Percentiles rank a stretch among this genome's conserved stretches.
These are phyloP conservation scores for Pontoporia blainvillei DNA, from an alignment of 2,113 vertebrate species.

Conservation along the genomic window DNA sequence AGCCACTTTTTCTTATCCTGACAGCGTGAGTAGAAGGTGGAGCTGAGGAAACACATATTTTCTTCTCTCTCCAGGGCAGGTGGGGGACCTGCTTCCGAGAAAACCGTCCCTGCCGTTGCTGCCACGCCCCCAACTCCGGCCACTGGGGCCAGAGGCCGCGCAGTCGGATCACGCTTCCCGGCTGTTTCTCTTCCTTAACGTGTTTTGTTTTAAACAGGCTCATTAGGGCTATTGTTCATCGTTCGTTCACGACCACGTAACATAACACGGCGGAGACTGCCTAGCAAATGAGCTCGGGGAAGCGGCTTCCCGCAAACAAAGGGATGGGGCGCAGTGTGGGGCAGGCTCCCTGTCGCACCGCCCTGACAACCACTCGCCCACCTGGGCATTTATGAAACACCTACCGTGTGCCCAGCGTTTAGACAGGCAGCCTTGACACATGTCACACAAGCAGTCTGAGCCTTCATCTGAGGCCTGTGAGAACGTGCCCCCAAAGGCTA, in stretches of 20 bases:
- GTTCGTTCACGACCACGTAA: not conserved
- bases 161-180: rapidly evolving
- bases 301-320: not conserved
- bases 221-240: not conserved
- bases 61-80: not conserved
- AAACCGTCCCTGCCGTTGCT: not conserved
- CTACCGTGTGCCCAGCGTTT: not conserved
- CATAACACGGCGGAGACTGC: rapidly evolving
- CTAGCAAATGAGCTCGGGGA: too few species aligned
- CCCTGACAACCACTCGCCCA: not conserved
- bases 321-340: rapidly evolving
- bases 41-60: not conserved
- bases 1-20: not conserved
- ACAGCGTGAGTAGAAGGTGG: not conserved
- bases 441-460: not conserved
- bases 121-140: not conserved
- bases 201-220: not conserved
- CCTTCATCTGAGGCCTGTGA: rapidly evolving
- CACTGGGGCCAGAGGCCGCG: not conserved
- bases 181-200: not conserved
- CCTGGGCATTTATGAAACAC: not conserved
- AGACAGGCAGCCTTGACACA: not conserved
- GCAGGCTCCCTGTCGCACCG: not conserved
- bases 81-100: not conserved
- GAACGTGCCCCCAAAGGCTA: not conserved